phyloP scores from a whole-genome alignment of 1,140 invertebrate species.

The Asobara japonica region DNA sequence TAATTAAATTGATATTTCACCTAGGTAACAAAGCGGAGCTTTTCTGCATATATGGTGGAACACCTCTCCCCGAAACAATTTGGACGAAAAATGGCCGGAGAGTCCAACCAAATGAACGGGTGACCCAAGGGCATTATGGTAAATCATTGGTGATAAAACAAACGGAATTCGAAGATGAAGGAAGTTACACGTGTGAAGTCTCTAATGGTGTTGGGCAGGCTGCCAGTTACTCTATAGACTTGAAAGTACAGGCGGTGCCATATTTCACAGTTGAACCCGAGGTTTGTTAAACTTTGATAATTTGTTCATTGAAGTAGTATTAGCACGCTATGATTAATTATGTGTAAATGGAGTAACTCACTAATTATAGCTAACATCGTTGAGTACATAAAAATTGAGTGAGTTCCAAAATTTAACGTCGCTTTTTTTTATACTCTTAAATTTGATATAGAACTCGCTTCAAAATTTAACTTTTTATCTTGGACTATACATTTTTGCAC shows the following conservation, averaged over 20 bases:
- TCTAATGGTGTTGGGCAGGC: slow-evolving; percentile 89
- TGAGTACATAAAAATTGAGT: no score
- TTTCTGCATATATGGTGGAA: slow-evolving; percentile 92
- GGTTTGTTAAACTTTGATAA: no score
- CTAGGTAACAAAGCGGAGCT: slow-evolving; percentile 82
- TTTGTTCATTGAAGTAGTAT: no score
- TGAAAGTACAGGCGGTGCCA: slow-evolving; percentile 85
- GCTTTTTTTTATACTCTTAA: no score
- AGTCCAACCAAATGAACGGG: slow-evolving; percentile 76
- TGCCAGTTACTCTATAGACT: slow-evolving; percentile 84
- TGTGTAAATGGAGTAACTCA: no score
- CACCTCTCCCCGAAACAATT: slow-evolving; percentile 82
- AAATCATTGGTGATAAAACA: slow-evolving; percentile 90
- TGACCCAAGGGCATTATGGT: slow-evolving; percentile 89
- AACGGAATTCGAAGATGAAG: slow-evolving; percentile 86
- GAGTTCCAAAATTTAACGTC: no score
- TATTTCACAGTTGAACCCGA: slow-evolving; percentile 93
- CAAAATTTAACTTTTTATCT: no score
- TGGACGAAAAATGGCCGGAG: slow-evolving; percentile 84
- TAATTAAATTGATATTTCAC: no score
- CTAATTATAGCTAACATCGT: no score
- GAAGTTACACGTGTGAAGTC: slow-evolving; percentile 90
- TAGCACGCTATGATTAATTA: no score
- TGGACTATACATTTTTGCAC: no score
- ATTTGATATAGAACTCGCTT: no score